Base-by-base conservation (phyloP, 2,797 vertebrate species). In the Pangasius sanitwongsei region DNA sequence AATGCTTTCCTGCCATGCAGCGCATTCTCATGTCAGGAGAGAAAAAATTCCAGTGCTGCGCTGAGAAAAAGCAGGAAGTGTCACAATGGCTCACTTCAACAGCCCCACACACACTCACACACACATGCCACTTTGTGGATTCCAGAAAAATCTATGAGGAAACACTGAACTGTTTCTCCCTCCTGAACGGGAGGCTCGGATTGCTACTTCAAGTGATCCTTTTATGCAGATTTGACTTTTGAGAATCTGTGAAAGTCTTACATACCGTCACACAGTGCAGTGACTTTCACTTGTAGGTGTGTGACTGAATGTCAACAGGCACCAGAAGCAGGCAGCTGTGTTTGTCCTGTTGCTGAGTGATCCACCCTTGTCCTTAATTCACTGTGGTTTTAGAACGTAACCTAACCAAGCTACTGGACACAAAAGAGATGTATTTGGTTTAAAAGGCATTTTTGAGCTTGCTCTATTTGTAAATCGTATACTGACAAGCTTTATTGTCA, bases 31-130 rank as follows among this genome's bases (percentile, higher is more conserved):
- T 84, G 69, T 50, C n/a, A 55, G 37, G 57, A n/a, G 65, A n/a
- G 63, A 53, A 70, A 65, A 57, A 86, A 89, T 53, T 65, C 74
- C 89, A 57, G 75, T 53, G 44, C 41, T 84, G 83, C 18, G 28
- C 41, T 77, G 87, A 90, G 81, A 72, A 72, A 83, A 83, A 86
- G 86, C 87, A 87, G 89, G 84, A 89, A 91, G 88, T 83, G 78
- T 44, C 61, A 87, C 90, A 89, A 90, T 87, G 89, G 67, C 86
- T 89, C 57, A 44, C 65, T 91, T 87, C 82, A 91, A 72, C 86
- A 86, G 44, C 44, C 18, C 23, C 5, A 72, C 6, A 23, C 85
- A 85, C 84, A 87, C 61, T n/a, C 72, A 89, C 81, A 75, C 81
- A 75, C 85, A 81, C 23, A 87, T 69, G 77, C 9, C 82, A 81